These are phyloP conservation scores for Apotomis turbidana DNA, from an alignment of 2,888 invertebrate species.

Conservation along the genomic window DNA sequence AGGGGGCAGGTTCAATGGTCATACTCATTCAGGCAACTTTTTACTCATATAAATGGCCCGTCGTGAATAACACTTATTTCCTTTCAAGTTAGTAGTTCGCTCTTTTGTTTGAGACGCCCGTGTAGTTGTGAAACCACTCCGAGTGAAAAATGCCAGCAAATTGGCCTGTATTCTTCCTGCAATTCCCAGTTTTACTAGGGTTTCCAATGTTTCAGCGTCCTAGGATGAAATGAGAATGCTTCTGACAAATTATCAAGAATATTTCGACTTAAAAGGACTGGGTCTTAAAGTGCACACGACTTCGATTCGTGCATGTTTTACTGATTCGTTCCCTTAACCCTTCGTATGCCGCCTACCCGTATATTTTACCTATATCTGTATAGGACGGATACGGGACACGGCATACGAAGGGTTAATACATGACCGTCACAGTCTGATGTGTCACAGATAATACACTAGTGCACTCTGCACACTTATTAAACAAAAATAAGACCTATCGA, in stretches of 20 bases:
- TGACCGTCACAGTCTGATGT: no score
- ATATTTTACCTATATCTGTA: no score
- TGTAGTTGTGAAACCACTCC: slow-evolving; percentile 37
- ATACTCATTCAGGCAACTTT: slow-evolving; percentile 68
- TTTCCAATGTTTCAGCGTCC: slow-evolving; percentile 14
- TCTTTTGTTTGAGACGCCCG: slow-evolving; percentile 40
- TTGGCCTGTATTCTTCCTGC: slow-evolving; percentile 35
- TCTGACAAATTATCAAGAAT: slow-evolving; percentile 2
- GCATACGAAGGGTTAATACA: no score
- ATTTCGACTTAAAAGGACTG: not conserved
- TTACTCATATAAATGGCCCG: slow-evolving; percentile 56
- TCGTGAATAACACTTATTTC: slow-evolving; percentile 38
- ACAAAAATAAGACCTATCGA: no score
- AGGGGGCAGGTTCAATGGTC: slow-evolving; percentile 66
- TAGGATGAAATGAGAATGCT: not conserved
- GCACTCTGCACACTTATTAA: no score
- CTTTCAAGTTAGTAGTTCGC: slow-evolving; percentile 44
- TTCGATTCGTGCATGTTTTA: not conserved
- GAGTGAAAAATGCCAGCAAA: slow-evolving; percentile 37
- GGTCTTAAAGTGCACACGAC: no score
- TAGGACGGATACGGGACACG: no score
- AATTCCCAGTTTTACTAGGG: slow-evolving; percentile 14
- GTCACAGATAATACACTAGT: no score
- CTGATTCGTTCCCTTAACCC: not conserved
- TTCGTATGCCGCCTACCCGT: no score